Evolutionary conservation across 2,113 vertebrate genomes (phyloP).

Genomic region (Isurus oxyrinchus): DNA sequence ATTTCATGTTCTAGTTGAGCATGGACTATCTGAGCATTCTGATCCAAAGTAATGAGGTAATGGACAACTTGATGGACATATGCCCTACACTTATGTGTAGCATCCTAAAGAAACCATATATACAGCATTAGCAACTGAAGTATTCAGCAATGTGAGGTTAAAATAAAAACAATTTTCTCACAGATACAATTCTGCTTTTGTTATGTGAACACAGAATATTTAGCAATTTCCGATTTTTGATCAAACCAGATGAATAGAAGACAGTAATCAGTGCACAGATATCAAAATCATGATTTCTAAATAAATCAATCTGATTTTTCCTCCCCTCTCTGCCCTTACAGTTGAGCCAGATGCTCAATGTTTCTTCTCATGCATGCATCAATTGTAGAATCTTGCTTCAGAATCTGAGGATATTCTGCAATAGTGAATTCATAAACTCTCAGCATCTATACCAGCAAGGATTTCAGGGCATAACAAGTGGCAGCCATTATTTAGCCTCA

Average conservation of each 20-base stretch:
- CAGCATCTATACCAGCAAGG: too few relatives aligned
- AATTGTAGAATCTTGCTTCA: not conserved
- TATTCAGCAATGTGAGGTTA: not conserved
- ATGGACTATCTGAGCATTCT: conserved; percentile 73
- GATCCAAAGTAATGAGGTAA: conserved; percentile 78
- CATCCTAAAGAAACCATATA: conserved; percentile 57
- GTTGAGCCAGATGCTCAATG: not conserved
- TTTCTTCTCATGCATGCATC: not conserved
- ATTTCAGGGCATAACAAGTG: not conserved
- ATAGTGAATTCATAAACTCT: not conserved
- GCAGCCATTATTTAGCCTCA: not conserved
- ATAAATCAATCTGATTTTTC: not conserved
- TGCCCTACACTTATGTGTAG: conserved; percentile 64
- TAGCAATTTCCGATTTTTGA: not conserved
- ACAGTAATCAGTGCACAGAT: not conserved
- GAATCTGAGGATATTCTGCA: not conserved
- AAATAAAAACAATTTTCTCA: not conserved
- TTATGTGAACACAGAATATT: not conserved
- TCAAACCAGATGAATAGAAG: not conserved
- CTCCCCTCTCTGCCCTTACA: not conserved
- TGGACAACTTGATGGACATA: conserved; percentile 70
- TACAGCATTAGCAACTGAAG: not conserved
- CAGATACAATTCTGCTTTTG: not conserved
- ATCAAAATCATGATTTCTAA: not conserved
- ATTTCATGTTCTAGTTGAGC: conserved; percentile 75